Conservation (phyloP, 2,113 vertebrate species). For the Pao palembangensis region DNA sequence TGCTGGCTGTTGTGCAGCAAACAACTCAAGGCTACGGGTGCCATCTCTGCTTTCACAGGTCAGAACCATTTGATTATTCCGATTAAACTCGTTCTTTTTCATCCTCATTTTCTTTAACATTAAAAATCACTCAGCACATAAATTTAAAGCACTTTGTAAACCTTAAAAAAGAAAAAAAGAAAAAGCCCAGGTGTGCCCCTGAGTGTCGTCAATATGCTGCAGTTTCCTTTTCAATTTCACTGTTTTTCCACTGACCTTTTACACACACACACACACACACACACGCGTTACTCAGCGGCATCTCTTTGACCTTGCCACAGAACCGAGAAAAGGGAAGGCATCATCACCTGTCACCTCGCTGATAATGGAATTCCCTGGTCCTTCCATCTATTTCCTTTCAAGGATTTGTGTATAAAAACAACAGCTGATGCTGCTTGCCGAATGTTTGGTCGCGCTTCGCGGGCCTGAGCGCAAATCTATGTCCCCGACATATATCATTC, state of each 20-base stretch:
- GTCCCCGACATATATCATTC: constrained; percentile 33
- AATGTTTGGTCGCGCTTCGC: constrained; percentile 37
- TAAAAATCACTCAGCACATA: neutral
- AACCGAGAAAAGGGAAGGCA: constrained; percentile 33
- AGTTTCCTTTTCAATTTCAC: constrained; percentile 5
- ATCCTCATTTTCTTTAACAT: no score
- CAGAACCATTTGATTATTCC: constrained; percentile 38
- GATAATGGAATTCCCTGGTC: constrained; percentile 62
- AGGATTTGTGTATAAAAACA: constrained; percentile 36
- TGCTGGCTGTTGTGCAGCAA: constrained; percentile 42
- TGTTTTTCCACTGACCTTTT: constrained; percentile 20
- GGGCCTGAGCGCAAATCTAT: constrained; percentile 2
- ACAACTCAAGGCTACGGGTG: constrained; percentile 20
- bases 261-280: constrained; percentile 10
- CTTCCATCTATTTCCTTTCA: constrained; percentile 38
- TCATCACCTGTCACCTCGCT: constrained; percentile 53
- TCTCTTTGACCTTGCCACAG: constrained; percentile 41
- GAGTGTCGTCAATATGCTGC: constrained; percentile 5
- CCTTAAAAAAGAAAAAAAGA: constrained; percentile 7
- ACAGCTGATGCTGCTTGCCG: constrained; percentile 1
- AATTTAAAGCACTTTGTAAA: neutral
- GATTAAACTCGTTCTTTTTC: neutral
- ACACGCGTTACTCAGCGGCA: constrained; percentile 11
- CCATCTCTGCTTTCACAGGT: constrained; percentile 41
- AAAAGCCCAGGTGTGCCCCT: neutral